A percentile compares a stretch with the other conserved stretches of the same genome.
These are phyloP conservation scores for Aplysina aerophoba DNA, from an alignment of 37 sponge, comb jelly and placozoan genomes.

Conservation along the genomic window DNA sequence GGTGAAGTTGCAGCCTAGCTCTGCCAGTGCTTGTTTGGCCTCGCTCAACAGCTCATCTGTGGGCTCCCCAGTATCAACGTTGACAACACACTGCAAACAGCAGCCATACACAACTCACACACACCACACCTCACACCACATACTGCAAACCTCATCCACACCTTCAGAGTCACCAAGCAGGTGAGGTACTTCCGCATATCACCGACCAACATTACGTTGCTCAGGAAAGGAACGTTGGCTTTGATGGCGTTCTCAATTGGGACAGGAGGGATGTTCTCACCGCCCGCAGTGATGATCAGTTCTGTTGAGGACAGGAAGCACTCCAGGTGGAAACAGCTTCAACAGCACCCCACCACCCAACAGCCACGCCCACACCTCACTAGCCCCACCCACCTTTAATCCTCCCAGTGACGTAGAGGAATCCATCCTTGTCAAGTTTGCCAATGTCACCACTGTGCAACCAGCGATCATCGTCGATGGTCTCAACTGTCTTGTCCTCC, in stretches of 20 bases:
- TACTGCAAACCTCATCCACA: slow-evolving; percentile 54
- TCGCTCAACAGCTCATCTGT: slow-evolving; percentile 59
- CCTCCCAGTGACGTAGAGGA: slow-evolving; percentile 58
- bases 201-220: slow-evolving; percentile 51
- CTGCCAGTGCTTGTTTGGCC: slow-evolving; percentile 27
- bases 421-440: slow-evolving; percentile 68
- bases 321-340: slow-evolving; percentile 23
- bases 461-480: slow-evolving; percentile 96
- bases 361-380: too few species aligned
- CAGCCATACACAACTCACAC: too few species aligned
- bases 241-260: slow-evolving; percentile 78
- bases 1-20: slow-evolving; percentile 53
- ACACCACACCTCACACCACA: too few species aligned
- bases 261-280: slow-evolving; percentile 97
- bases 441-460: slow-evolving; percentile 97
- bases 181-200: slow-evolving; percentile 89
- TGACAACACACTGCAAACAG: slow-evolving; percentile 72
- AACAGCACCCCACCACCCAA: too few species aligned
- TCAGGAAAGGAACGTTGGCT: background rate
- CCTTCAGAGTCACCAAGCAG: slow-evolving; percentile 82
- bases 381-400: slow-evolving; percentile 49
- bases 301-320: slow-evolving; percentile 63
- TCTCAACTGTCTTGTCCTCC: slow-evolving; percentile 83
- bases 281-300: slow-evolving; percentile 92
- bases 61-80: slow-evolving; percentile 74